These are phyloP conservation scores for Cheilosia soror DNA, from an alignment of 2,888 invertebrate genomes.

Conservation along the genomic window DNA sequence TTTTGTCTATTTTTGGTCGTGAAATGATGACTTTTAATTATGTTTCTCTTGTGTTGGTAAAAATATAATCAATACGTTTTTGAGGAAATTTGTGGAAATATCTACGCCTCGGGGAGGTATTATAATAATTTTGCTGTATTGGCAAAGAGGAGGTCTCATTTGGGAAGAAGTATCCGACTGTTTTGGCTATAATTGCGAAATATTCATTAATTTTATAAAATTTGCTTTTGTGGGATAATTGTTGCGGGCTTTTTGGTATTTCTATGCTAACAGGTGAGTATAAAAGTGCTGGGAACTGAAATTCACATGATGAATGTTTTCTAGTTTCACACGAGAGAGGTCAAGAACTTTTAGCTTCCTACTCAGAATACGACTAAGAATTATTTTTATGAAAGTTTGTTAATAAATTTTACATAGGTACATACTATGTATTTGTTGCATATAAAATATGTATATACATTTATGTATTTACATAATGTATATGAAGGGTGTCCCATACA, in stretches of 20 bases:
- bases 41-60: slow-evolving; percentile 44
- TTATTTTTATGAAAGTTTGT: background rate
- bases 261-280: slow-evolving; percentile 41
- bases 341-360: slow-evolving; percentile 50
- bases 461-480: no score
- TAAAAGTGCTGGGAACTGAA: slow-evolving; percentile 5
- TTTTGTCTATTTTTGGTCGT: slow-evolving; percentile 48
- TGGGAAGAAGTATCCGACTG: slow-evolving; percentile 25
- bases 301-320: slow-evolving; percentile 27
- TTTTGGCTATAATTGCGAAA: slow-evolving; percentile 26
- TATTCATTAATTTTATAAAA: slow-evolving; percentile 39
- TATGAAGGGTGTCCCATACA: no score
- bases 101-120: slow-evolving; percentile 37
- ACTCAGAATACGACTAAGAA: background rate
- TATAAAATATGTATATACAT: no score
- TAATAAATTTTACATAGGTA: background rate
- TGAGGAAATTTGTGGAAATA: slow-evolving; percentile 12
- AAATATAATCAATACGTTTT: slow-evolving; percentile 26
- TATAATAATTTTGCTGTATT: slow-evolving; percentile 3
- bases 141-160: slow-evolving; percentile 26
- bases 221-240: slow-evolving; percentile 14
- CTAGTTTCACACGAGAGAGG: slow-evolving; percentile 21
- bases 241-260: background rate
- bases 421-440: no score
- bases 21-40: slow-evolving; percentile 38